Evolutionary conservation across 2,888 invertebrate species (phyloP).

Genomic region (Macrophya alboannulata): DNA sequence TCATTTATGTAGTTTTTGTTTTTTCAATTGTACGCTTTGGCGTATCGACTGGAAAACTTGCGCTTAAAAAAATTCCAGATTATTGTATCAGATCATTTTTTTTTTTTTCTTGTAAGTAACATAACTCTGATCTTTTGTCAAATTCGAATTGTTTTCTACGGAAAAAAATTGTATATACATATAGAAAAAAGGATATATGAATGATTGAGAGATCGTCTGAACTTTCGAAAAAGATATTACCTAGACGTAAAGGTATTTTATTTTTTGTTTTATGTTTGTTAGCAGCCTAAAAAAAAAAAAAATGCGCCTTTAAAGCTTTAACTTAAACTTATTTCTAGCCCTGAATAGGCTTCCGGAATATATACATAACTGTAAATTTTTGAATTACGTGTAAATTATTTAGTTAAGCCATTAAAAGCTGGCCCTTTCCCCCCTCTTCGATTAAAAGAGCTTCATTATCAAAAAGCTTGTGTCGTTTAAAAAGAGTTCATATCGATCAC

Average conservation of each 20-base stretch:
- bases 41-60: conserved; percentile 22
- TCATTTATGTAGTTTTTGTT: conserved; percentile 2
- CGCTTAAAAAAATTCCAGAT: conserved; percentile 22
- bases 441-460: no score
- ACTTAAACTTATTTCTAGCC: conserved; percentile 5
- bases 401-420: conserved; percentile 31
- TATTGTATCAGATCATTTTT: background rate
- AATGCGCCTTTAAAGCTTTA: conserved; percentile 33
- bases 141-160: background rate
- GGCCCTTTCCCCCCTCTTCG: background rate
- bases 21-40: conserved; percentile 2
- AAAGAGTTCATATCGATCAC: conserved; percentile 35
- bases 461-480: conserved; percentile 31
- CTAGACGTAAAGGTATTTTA: background rate
- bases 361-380: conserved; percentile 10
- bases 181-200: background rate
- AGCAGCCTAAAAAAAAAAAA: background rate
- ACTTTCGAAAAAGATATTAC: background rate
- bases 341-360: conserved; percentile 17
- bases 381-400: background rate
- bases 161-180: background rate
- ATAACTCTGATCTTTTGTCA: background rate
- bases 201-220: background rate
- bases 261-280: background rate
- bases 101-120: background rate